Percentiles rank a stretch among this genome's conserved stretches.
phyloP scores from a whole-genome alignment of 64 coral and sea anemone species.

The Pocillopora verrucosa region DNA sequence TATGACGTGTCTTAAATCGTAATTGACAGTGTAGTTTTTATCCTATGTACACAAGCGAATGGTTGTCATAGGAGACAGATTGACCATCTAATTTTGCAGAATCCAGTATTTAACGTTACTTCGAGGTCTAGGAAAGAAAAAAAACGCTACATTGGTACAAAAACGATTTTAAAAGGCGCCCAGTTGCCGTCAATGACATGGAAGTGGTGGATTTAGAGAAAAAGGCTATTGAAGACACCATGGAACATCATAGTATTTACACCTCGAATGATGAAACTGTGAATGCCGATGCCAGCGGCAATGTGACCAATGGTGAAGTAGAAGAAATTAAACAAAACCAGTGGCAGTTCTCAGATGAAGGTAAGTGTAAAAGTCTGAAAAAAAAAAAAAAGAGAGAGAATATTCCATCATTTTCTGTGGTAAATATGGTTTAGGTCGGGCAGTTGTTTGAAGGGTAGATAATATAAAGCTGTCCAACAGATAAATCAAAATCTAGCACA shows the following conservation, averaged over 20 bases:
- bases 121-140: background rate
- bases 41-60: background rate
- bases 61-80: background rate
- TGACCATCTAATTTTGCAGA: background rate
- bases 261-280: conserved; percentile 1
- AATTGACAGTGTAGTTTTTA: background rate
- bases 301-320: background rate
- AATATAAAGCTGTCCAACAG: too few relatives aligned
- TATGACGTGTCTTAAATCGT: background rate
- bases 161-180: background rate
- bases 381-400: background rate
- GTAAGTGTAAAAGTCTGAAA: background rate
- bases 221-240: background rate
- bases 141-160: background rate
- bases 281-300: background rate
- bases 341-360: conserved; percentile 49
- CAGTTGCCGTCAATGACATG: background rate
- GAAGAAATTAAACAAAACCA: conserved; percentile 27
- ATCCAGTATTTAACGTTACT: background rate
- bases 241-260: background rate
- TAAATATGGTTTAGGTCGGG: too few relatives aligned
- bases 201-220: conserved; percentile 28
- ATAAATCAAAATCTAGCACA: too few relatives aligned
- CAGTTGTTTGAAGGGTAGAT: too few relatives aligned
- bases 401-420: background rate